Evolutionary conservation across 2,797 vertebrate species (phyloP), one percentile per base, ranked within the genome.

Genomic region (Coregonus suidteri): DNA sequence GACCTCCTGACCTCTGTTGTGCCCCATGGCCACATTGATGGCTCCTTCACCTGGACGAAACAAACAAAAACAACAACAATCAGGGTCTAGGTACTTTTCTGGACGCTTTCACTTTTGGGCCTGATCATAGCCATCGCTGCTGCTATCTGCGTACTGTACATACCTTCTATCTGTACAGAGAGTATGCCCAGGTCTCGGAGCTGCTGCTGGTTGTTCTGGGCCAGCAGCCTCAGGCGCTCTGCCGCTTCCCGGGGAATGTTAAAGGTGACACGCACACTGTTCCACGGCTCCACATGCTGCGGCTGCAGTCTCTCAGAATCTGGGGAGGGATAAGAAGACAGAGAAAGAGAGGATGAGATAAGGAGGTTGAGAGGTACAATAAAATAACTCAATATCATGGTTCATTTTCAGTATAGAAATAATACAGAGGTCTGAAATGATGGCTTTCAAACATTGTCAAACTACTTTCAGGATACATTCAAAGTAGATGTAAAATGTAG

Each of bases 181-280:
- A 99, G 96, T 84, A 99, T 99, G 79, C 98, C 98, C 86, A 99
- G 91, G 81, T 99, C 98, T 77, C 98, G 94, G 62, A 99, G 96
- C 91, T 99, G 98, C 79, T 99, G 98, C 88, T 98, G 98, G 86
- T 99, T 99, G 91, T 94, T 98, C 91, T 99, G 98, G 66, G 98
- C 98, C 88, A 99, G 92, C 80, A 98, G 91, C 4, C 98, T 92
- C 79, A 99, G 94, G 11, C 98, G 94, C 83, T 99, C 98, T 0
- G 98, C 98, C 9, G 98, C 98, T 87, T 99, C 98, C n/a, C 97
- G 93, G 81, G 98, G 98, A 90, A 99, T 99, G 88, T 96, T 98
- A 88, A 99, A 99, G 52, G 98, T 99, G 80, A 99, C 98, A 0
- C 98, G 96, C 66, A 99, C 98, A 0, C 98, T 99, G 93, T 99